phyloP scores from a whole-genome alignment of 2,888 invertebrate genomes.

The Brachyptera putata region DNA sequence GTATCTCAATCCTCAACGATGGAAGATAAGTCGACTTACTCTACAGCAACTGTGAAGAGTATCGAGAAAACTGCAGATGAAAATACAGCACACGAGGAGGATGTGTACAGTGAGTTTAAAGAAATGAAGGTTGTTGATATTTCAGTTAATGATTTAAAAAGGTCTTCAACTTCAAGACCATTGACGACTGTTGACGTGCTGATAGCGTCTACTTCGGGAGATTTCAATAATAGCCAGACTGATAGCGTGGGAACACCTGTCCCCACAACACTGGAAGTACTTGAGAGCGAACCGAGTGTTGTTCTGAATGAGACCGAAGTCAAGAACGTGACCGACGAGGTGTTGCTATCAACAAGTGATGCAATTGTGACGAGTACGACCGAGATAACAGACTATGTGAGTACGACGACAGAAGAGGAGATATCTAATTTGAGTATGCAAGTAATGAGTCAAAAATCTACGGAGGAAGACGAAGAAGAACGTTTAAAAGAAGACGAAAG shows the following conservation, averaged over 20 bases:
- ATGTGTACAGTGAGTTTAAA: neutral
- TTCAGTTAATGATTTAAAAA: neutral
- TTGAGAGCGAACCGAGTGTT: neutral
- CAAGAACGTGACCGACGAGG: conserved; percentile 10
- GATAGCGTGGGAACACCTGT: neutral
- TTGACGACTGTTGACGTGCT: neutral
- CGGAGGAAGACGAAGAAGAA: conserved; percentile 2
- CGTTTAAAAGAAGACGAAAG: conserved; percentile 17
- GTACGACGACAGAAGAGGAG: conserved; percentile 15
- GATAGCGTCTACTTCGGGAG: neutral
- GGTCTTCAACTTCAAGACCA: neutral
- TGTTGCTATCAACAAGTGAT: neutral
- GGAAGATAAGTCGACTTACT: neutral
- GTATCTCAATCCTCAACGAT: neutral
- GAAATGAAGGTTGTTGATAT: neutral
- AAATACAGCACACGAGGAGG: neutral
- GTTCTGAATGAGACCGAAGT: neutral
- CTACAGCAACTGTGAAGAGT: neutral
- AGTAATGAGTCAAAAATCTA: neutral
- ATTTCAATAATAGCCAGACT: neutral
- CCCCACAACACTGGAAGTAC: neutral
- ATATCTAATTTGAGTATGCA: neutral
- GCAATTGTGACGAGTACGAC: neutral
- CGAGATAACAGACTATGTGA: neutral
- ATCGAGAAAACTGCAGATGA: neutral